phyloP scores from a whole-genome alignment of 2,888 invertebrate genomes.

The Plebejus melissa region DNA sequence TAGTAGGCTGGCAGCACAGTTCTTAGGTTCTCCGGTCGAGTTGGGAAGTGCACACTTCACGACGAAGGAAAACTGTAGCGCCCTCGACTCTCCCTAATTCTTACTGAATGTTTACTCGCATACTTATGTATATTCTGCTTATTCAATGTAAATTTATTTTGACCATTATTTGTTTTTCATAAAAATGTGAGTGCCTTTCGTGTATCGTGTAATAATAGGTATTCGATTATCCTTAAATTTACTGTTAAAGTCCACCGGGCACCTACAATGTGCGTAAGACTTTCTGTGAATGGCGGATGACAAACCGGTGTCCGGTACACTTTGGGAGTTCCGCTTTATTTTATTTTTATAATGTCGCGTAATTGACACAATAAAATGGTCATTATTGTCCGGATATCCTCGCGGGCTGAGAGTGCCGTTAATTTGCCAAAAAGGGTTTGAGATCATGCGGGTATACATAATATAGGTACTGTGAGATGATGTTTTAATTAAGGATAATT shows the following conservation, averaged over 20 bases:
- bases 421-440: not conserved
- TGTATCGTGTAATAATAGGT: not conserved
- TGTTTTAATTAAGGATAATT: not conserved
- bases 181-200: not conserved
- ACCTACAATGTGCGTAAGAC: not conserved
- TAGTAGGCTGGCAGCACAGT: not conserved
- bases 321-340: conserved; percentile 8
- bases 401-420: not conserved
- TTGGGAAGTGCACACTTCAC: not conserved
- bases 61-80: not conserved
- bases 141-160: not conserved
- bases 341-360: not conserved
- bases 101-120: not conserved
- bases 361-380: not conserved
- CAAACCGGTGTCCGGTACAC: conserved; percentile 10
- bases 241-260: not conserved
- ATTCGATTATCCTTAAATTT: not conserved
- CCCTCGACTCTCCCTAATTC: not conserved
- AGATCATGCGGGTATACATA: not conserved
- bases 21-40: not conserved
- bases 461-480: too few species aligned
- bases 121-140: not conserved
- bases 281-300: not conserved
- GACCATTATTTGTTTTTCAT: not conserved
- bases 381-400: conserved; percentile 12